Percentiles rank a stretch among this genome's conserved stretches.
Conservation (phyloP, 2,797 vertebrate species). For the Furcifer pardalis region DNA sequence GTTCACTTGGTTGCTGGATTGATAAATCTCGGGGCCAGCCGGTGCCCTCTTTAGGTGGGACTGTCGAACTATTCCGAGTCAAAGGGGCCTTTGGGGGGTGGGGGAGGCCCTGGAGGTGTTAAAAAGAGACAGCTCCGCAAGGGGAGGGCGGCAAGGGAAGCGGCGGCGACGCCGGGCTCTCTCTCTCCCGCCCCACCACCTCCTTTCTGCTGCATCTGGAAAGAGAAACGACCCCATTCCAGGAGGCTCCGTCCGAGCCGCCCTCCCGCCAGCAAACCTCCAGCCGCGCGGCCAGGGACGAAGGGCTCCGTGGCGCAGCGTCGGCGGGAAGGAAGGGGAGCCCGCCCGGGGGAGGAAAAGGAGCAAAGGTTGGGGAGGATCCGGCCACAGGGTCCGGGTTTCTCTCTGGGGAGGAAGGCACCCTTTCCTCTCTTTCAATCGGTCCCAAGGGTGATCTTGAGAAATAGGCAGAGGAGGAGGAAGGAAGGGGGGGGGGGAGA, state of each 20-base stretch:
- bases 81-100: not conserved
- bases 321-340: not conserved
- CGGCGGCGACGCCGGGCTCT: not conserved
- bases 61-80: not conserved
- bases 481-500: too few relatives aligned
- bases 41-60: not conserved
- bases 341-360: not conserved
- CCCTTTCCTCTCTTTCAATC: not conserved
- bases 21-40: too few relatives aligned
- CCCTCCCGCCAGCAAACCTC: too few relatives aligned
- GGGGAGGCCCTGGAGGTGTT: too few relatives aligned
- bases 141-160: not conserved
- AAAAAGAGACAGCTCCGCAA: too few relatives aligned
- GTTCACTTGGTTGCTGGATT: too few relatives aligned
- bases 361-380: not conserved
- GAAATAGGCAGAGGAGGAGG: not conserved
- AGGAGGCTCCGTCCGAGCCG: too few relatives aligned
- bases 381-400: not conserved
- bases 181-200: too few relatives aligned
- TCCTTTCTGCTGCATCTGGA: not conserved
- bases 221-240: not conserved
- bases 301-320: not conserved
- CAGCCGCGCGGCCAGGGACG: too few relatives aligned
- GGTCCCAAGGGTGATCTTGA: not conserved
- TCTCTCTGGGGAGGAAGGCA: too few relatives aligned